Evolutionary conservation across 2,888 invertebrate genomes (phyloP).

Genomic region (Limnephilus auricula): DNA sequence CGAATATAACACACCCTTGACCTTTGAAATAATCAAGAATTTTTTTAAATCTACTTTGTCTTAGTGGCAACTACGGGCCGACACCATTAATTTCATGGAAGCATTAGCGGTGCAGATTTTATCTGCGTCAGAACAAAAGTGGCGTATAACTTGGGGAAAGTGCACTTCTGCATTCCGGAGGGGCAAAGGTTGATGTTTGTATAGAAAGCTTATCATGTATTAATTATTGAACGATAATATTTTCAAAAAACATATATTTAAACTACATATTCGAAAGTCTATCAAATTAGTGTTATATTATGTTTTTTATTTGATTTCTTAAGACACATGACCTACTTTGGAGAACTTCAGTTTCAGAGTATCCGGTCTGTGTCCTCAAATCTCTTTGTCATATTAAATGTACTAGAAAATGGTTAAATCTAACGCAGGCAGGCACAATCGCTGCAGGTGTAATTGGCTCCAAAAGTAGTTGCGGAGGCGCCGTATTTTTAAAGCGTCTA

Average conservation of each 20-base stretch:
- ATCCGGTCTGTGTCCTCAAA: background rate
- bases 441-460: background rate
- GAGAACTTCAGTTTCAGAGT: background rate
- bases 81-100: too few relatives aligned
- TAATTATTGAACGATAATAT: background rate
- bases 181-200: background rate
- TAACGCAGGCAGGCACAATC: background rate
- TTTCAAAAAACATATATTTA: background rate
- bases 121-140: background rate
- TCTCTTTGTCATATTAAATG: background rate
- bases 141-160: background rate
- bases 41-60: background rate
- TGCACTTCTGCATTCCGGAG: background rate
- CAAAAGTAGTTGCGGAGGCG: background rate
- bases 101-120: too few relatives aligned
- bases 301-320: background rate
- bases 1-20: too few relatives aligned
- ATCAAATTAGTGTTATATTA: background rate
- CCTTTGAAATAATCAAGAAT: too few relatives aligned
- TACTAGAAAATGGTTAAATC: background rate
- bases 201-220: background rate
- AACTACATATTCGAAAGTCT: background rate
- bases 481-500: too few relatives aligned
- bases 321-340: background rate
- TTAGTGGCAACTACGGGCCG: background rate